A percentile compares a stretch with the other conserved stretches of the same genome.
Conservation (phyloP, 2,797 vertebrate genomes). For the Coranthus polyacanthus region DNA sequence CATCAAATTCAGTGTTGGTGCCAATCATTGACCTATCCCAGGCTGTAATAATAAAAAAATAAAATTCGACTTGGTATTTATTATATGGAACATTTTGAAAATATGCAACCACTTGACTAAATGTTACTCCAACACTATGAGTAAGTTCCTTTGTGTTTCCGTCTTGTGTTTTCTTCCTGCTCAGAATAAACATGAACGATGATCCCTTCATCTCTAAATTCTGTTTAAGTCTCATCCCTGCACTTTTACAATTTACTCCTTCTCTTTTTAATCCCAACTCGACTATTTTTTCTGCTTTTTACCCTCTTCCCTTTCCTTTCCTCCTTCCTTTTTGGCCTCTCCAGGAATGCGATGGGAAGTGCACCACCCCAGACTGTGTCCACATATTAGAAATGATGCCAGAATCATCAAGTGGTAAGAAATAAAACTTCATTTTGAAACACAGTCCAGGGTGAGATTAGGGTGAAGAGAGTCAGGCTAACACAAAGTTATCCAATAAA, state of each 20-base stretch:
- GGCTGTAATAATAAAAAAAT: no score
- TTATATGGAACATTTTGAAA: no score
- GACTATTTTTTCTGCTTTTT: slow-evolving; percentile 6
- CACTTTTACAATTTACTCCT: neutral
- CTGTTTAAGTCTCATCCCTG: neutral
- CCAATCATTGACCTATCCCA: no score
- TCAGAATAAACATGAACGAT: no score
- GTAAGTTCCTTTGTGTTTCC: no score
- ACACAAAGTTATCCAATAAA: slow-evolving; percentile 2
- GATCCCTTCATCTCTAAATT: slow-evolving; percentile 1
- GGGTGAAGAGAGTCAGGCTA: slow-evolving; percentile 8
- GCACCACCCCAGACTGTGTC: slow-evolving; percentile 15
- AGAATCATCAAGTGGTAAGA: neutral
- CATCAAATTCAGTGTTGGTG: no score
- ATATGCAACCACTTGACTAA: no score
- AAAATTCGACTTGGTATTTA: no score
- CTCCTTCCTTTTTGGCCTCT: slow-evolving; percentile 19
- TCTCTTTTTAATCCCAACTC: neutral
- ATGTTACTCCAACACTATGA: no score
- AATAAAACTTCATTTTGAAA: slow-evolving; percentile 33
- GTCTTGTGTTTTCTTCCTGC: no score
- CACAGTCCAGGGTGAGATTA: neutral
- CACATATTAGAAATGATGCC: slow-evolving; percentile 9
- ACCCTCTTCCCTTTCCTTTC: neutral
- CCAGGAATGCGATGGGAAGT: slow-evolving; percentile 32